Base-by-base conservation (phyloP, 2,113 vertebrate species). In the Numida meleagris region DNA sequence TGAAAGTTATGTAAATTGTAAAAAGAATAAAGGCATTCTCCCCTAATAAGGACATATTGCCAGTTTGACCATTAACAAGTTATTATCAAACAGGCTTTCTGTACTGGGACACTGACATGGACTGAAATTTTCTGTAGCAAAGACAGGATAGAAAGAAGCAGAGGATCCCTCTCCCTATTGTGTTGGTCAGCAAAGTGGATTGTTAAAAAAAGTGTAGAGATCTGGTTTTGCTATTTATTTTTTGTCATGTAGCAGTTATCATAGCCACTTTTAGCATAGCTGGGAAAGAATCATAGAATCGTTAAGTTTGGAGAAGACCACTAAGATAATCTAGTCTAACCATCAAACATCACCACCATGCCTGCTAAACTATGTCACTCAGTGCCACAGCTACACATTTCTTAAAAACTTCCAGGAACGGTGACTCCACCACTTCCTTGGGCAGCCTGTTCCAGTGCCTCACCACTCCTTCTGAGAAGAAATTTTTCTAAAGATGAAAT, bases 1-100 rank as follows among this genome's bases (percentile, higher is more conserved):
- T 62, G 2, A 55, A 42, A 46, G 2, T 1, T 29, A 33, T 10
- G 4, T 6, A 27, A 77, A 27, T 0, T 57, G 40, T 36, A 48
- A 25, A 55, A 76, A 38, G 16, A 80, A 53, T 36, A 7, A 65
- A 72, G 12, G 34, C 4, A 53, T 59, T 46, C 25, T 71, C 6
- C 2, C 29, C 24, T 71, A 50, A 45, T 3, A 42, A 66, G 25
- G 36, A 62, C 53, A 12, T 7, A 58, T 43, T 14, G 38, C 36
- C 4, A 55, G 20, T 3, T 45, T 51, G 43, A 73, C 61, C 7
- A 29, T 12, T 18, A 53, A 14, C 1, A 50, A 6, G 0, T 59
- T 76, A 34, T 72, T 71, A n/a, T 75, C 79, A 88, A 88, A 62
- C 9, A 77, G 5, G 6, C 2, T 59, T 1, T 80, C 90, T 93